Evolutionary conservation across 2,113 vertebrate species (phyloP).

Genomic region (Natator depressus): DNA sequence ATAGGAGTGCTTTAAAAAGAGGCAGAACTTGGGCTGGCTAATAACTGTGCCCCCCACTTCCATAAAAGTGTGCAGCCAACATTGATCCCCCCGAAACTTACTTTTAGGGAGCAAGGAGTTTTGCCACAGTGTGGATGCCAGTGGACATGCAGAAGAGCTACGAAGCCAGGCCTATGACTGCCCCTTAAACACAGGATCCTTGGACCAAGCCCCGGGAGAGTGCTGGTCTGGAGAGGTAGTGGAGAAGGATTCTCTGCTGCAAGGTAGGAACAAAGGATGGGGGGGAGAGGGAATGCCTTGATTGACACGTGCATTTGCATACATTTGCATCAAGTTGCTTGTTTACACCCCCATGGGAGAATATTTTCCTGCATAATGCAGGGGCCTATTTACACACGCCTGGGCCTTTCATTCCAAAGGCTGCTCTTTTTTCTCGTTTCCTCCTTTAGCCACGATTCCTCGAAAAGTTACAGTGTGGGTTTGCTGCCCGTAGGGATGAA

Average conservation of each 20-base stretch:
- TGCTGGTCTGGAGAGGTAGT: not conserved
- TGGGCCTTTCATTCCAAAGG: not conserved
- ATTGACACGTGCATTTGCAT: not conserved
- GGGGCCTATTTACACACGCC: not conserved
- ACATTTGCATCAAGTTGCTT: not conserved
- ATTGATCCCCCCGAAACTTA: not conserved
- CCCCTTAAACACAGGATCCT: not conserved
- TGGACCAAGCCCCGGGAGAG: not conserved
- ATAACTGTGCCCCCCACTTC: rapidly evolving
- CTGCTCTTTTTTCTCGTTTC: not conserved
- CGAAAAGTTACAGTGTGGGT: not conserved
- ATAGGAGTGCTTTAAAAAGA: not conserved
- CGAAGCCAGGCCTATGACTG: not conserved
- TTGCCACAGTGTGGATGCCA: rapidly evolving
- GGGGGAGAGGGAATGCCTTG: not conserved
- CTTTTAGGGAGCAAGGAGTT: not conserved
- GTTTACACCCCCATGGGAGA: not conserved
- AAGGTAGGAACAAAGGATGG: not conserved
- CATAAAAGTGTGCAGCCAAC: not conserved
- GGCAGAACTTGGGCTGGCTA: not conserved
- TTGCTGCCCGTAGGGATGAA: not conserved
- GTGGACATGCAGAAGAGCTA: not conserved
- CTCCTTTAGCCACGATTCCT: not conserved
- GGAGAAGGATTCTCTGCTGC: not conserved
- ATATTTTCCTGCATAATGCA: not conserved